A percentile compares a stretch with the other conserved stretches of the same genome.
Evolutionary conservation across 2,797 vertebrate species (phyloP).

Genomic region (Semaprochilodus insignis): DNA sequence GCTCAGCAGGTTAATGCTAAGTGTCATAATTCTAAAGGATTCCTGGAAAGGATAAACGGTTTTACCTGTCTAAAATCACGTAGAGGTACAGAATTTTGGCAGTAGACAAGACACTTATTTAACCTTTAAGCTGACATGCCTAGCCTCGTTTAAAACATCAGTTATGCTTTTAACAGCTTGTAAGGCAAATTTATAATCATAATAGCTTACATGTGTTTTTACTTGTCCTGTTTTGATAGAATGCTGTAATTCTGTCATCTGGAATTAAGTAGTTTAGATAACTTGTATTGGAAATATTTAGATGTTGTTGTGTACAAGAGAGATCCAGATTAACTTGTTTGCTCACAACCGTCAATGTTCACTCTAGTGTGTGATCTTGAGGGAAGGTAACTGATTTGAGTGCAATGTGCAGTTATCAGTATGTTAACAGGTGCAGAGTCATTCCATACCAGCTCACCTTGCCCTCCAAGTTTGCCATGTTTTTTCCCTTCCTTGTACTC

Average conservation of each 20-base stretch:
- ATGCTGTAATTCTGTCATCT: not conserved
- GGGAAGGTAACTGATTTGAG: no score
- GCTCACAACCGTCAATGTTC: no score
- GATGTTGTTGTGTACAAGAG: no score
- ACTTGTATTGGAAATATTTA: no score
- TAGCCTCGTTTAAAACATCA: not conserved
- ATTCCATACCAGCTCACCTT: no score
- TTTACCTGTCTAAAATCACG: not conserved
- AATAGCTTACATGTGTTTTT: not conserved
- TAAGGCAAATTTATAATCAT: not conserved
- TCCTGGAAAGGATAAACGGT: not conserved
- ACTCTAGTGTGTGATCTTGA: no score
- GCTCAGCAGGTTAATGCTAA: not conserved
- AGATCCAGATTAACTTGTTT: not conserved
- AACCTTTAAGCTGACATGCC: not conserved
- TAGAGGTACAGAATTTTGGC: not conserved
- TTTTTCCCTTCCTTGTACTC: no score
- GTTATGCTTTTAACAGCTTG: not conserved
- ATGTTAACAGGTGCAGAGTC: no score
- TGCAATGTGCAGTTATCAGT: not conserved
- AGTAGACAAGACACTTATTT: not conserved
- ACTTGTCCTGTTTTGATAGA: not conserved
- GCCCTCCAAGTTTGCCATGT: no score
- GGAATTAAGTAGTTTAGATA: not conserved
- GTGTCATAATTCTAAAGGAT: not conserved